A percentile compares a stretch with the other conserved stretches of the same genome.
Evolutionary conservation across 2,888 invertebrate species (phyloP).

Genomic region (Heteromurus nitidus): DNA sequence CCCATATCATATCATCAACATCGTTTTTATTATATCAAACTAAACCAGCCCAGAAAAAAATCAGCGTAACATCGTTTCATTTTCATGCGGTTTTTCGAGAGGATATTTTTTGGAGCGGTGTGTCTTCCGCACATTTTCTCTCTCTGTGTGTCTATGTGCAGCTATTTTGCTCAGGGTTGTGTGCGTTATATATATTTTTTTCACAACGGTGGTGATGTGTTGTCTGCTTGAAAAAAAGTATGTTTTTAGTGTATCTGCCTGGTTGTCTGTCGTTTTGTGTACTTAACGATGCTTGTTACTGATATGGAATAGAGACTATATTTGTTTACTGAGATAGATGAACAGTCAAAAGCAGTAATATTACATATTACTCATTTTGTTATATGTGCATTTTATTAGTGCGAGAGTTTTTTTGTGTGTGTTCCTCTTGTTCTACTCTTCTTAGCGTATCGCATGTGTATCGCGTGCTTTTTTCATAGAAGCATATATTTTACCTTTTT

Average conservation of each 20-base stretch:
- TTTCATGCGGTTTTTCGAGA: constrained; percentile 42
- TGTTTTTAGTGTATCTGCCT: constrained; percentile 15
- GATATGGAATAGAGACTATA: constrained; percentile 16
- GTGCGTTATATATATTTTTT: neutral
- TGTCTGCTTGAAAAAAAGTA: neutral
- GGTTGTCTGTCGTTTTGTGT: constrained; percentile 18
- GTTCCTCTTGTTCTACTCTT: neutral
- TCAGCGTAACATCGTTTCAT: constrained; percentile 24
- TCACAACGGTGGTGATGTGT: no score
- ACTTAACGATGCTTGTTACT: constrained; percentile 16
- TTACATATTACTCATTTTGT: no score
- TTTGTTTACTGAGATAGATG: constrained; percentile 32
- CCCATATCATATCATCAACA: constrained; percentile 24
- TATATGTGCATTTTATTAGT: no score
- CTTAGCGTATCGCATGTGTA: neutral
- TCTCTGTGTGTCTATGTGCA: constrained; percentile 17
- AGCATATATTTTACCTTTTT: constrained; percentile 12
- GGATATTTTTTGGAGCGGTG: constrained; percentile 4
- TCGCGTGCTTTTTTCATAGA: no score
- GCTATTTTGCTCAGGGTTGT: neutral
- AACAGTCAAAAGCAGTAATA: constrained; percentile 18
- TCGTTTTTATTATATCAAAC: constrained; percentile 21
- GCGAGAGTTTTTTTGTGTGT: constrained; percentile 2
- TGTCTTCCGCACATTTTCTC: neutral
- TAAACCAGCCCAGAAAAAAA: constrained; percentile 23